Evolutionary conservation across 2,888 invertebrate genomes (phyloP).

Genomic region (Adelphocoris suturalis): DNA sequence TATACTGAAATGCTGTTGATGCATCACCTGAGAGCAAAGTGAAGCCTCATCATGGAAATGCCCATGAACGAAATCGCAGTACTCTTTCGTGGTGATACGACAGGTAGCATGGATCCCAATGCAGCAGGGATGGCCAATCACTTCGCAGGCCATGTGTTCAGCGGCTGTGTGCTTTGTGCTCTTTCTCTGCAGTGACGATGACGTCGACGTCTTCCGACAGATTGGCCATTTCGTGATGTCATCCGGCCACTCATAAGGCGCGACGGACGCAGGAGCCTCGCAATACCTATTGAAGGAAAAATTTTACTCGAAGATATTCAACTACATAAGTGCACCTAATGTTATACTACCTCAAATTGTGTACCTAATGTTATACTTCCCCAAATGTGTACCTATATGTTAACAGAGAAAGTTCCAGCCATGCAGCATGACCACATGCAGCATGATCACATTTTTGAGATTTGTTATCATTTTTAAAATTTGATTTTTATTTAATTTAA

Average conservation of each 20-base stretch:
- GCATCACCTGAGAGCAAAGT: slow-evolving; percentile 94
- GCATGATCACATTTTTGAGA: too few relatives aligned
- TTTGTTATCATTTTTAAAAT: too few relatives aligned
- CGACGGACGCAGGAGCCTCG: slow-evolving; percentile 95
- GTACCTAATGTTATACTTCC: too few relatives aligned
- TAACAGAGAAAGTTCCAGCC: too few relatives aligned
- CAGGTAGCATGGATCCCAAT: slow-evolving; percentile 97
- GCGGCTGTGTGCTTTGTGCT: slow-evolving; percentile 79
- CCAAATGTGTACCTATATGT: too few relatives aligned
- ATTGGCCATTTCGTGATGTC: slow-evolving; percentile 99
- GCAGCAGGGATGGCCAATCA: slow-evolving; percentile 98
- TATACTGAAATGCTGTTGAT: too few relatives aligned
- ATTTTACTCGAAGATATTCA: too few relatives aligned
- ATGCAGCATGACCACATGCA: too few relatives aligned
- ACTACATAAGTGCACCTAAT: too few relatives aligned
- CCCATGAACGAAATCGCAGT: slow-evolving; percentile 96
- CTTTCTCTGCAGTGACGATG: slow-evolving; percentile 75
- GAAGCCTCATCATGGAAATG: slow-evolving; percentile 98
- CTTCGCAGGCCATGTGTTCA: slow-evolving; percentile 97
- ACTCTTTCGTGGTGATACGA: slow-evolving; percentile 95
- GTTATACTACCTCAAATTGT: too few relatives aligned
- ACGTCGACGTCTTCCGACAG: slow-evolving; percentile 90
- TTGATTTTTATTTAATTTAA: too few relatives aligned
- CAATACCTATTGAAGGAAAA: slow-evolving; percentile 84
- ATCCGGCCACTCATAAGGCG: slow-evolving; percentile 98